Evolutionary conservation across 2,113 vertebrate genomes (phyloP).

Genomic region (Pipa parva): DNA sequence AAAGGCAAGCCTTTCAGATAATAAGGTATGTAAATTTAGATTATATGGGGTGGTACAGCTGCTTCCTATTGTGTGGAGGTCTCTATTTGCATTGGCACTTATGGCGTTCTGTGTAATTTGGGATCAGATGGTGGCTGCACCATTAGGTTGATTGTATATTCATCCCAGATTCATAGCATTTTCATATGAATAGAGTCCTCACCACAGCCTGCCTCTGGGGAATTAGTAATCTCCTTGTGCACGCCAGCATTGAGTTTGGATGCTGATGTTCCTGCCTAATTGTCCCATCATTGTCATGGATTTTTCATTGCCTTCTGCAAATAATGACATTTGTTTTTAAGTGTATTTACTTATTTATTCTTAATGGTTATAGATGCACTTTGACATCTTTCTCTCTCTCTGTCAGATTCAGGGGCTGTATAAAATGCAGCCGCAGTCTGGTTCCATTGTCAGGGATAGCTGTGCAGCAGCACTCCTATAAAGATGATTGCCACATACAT

Average conservation of each 20-base stretch:
- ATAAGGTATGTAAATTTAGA: slow-evolving; percentile 3
- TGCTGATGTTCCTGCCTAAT: slow-evolving; percentile 17
- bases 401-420: too few relatives aligned
- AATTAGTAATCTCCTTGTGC: slow-evolving; percentile 20
- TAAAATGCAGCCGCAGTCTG: too few relatives aligned
- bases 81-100: slow-evolving; percentile 7
- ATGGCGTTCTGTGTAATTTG: not conserved
- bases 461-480: too few relatives aligned
- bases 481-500: too few relatives aligned
- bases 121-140: slow-evolving; percentile 22
- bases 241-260: not conserved
- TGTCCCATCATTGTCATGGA: too few relatives aligned
- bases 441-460: too few relatives aligned
- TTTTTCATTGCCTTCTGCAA: too few relatives aligned
- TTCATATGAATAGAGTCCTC: slow-evolving; percentile 35
- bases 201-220: slow-evolving; percentile 8
- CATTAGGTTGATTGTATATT: slow-evolving; percentile 30
- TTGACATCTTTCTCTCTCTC: too few relatives aligned
- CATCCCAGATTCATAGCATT: slow-evolving; percentile 18
- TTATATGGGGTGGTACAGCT: slow-evolving; percentile 1
- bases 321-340: too few relatives aligned
- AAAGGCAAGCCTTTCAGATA: too few relatives aligned
- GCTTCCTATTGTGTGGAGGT: not conserved
- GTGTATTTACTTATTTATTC: too few relatives aligned
- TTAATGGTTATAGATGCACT: too few relatives aligned